Percentiles rank a stretch among this genome's conserved stretches.
Conservation (phyloP, 2,113 vertebrate species). For the Pipa parva region DNA sequence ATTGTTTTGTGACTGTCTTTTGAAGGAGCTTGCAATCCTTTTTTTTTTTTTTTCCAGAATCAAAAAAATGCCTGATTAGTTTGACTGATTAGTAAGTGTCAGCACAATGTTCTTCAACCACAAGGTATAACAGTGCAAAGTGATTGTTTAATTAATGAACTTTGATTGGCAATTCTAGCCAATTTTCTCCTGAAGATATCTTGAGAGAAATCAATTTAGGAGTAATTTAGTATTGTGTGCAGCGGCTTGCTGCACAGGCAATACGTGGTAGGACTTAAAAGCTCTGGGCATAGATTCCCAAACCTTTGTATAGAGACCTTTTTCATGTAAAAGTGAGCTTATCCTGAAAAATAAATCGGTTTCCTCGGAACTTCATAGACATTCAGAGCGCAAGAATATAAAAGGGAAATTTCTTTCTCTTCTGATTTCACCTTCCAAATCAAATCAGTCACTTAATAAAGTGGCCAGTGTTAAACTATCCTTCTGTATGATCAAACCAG, state of each 20-base stretch:
- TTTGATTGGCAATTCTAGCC: slow-evolving; percentile 43
- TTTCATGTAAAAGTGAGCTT: not conserved
- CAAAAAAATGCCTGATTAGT: not conserved
- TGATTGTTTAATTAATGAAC: slow-evolving; percentile 44
- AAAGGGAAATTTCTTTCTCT: not conserved
- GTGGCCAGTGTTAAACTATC: too few relatives aligned
- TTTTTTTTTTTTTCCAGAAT: not conserved
- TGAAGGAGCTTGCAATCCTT: too few relatives aligned
- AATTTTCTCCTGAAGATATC: slow-evolving; percentile 41
- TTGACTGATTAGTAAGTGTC: slow-evolving; percentile 39
- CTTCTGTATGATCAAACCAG: too few relatives aligned
- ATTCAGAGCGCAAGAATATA: not conserved
- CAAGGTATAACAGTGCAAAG: slow-evolving; percentile 37
- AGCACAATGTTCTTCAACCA: slow-evolving; percentile 24
- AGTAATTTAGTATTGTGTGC: slow-evolving; percentile 39
- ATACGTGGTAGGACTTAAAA: slow-evolving; percentile 20
- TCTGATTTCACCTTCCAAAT: not conserved
- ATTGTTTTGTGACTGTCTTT: not conserved
- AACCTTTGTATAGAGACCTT: not conserved
- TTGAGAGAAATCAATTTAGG: slow-evolving; percentile 40
- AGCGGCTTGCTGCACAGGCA: slow-evolving; percentile 28
- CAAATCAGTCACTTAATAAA: too few relatives aligned
- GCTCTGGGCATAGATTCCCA: not conserved
- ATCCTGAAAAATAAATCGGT: not conserved
- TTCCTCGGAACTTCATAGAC: not conserved